Evolutionary conservation across 2,888 invertebrate species (phyloP).

Genomic region (Artemia sinica): DNA sequence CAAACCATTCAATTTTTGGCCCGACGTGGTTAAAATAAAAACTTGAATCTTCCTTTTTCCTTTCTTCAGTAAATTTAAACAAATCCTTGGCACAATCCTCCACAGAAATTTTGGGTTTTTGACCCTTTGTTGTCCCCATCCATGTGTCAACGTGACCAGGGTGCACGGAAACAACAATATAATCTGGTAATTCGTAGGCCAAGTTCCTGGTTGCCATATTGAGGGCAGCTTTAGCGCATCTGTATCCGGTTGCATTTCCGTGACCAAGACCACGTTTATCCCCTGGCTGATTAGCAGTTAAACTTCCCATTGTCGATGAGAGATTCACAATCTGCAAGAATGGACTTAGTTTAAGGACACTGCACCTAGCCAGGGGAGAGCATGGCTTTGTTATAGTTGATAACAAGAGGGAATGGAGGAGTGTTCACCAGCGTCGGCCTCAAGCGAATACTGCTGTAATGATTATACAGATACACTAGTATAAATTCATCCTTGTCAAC

Average conservation of each 20-base stretch:
- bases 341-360: too few relatives aligned
- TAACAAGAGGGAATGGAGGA: too few relatives aligned
- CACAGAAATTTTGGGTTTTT: not conserved
- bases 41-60: conserved; percentile 4
- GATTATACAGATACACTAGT: too few relatives aligned
- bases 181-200: conserved; percentile 7
- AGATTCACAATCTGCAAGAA: conserved; percentile 3
- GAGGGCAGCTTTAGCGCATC: not conserved
- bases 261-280: conserved; percentile 1
- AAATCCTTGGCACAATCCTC: not conserved
- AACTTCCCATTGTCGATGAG: conserved; percentile 5
- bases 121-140: not conserved
- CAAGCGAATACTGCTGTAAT: too few relatives aligned
- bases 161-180: conserved; percentile 2
- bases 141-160: not conserved
- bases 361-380: too few relatives aligned
- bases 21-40: not conserved
- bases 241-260: not conserved
- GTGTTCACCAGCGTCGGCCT: too few relatives aligned
- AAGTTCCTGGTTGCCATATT: conserved; percentile 13
- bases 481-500: too few relatives aligned
- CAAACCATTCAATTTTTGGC: conserved; percentile 9
- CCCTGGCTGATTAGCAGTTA: conserved; percentile 12
- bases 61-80: not conserved
- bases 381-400: too few relatives aligned